A percentile compares a stretch with the other conserved stretches of the same genome.
Evolutionary conservation across 2,113 vertebrate genomes (phyloP).

Genomic region (Phaetusa simplex): DNA sequence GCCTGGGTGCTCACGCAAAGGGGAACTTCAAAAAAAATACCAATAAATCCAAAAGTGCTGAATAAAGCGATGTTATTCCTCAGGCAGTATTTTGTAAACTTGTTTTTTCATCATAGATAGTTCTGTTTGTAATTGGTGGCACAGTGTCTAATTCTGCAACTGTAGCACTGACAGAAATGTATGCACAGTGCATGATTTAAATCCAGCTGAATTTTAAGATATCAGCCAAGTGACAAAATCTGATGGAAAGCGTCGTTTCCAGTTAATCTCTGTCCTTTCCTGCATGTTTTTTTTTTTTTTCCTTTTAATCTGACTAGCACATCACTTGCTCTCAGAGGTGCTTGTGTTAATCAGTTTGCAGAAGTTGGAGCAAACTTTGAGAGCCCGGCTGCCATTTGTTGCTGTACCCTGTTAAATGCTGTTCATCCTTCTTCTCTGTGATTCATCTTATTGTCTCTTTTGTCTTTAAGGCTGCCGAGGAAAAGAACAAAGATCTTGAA

Average conservation of each 20-base stretch:
- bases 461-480: conserved; percentile 84
- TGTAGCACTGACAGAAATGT: conserved; percentile 27
- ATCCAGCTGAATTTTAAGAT: conserved; percentile 43
- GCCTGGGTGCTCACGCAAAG: background rate
- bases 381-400: background rate
- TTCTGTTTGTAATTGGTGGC: background rate
- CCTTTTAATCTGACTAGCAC: background rate
- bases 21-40: background rate
- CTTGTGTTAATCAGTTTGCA: background rate
- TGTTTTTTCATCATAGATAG: conserved; percentile 10
- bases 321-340: background rate
- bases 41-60: background rate
- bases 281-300: background rate
- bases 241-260: conserved; percentile 49
- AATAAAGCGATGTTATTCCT: background rate
- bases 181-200: conserved; percentile 2
- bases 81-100: background rate
- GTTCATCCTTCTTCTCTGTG: background rate
- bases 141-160: background rate
- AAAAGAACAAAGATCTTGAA: conserved; percentile 86
- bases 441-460: conserved; percentile 15
- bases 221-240: conserved; percentile 2
- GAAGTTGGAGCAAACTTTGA: background rate
- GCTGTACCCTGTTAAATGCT: background rate
- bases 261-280: conserved; percentile 25